Percentiles rank a stretch among this genome's conserved stretches.
Conservation (phyloP, 2,888 invertebrate genomes). For the Synergus umbraculus region DNA sequence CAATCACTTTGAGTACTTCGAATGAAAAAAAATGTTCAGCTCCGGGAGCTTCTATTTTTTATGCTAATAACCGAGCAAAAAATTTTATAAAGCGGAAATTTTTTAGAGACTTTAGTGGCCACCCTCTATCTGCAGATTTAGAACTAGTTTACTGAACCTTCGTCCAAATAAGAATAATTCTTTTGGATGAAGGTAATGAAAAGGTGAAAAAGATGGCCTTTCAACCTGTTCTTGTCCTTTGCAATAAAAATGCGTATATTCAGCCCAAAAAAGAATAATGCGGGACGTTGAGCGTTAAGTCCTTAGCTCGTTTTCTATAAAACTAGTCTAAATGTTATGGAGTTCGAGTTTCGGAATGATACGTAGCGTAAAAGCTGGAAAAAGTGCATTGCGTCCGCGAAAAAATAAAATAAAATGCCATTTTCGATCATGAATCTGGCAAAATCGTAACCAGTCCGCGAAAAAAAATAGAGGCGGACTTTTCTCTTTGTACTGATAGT, state of each 20-base stretch:
- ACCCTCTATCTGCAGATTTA: neutral
- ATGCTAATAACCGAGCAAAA: too few relatives aligned
- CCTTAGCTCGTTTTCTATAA: constrained; percentile 61
- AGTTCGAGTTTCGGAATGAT: constrained; percentile 22
- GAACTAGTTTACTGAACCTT: neutral
- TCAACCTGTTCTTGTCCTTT: neutral
- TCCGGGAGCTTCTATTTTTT: too few relatives aligned
- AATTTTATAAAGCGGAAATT: too few relatives aligned
- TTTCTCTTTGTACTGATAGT: constrained; percentile 19
- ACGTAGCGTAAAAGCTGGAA: constrained; percentile 5
- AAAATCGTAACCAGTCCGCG: neutral
- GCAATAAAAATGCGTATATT: neutral
- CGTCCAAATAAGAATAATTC: neutral
- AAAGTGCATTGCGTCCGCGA: constrained; percentile 11
- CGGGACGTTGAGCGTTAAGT: constrained; percentile 3
- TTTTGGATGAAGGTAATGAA: neutral
- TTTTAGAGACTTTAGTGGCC: too few relatives aligned
- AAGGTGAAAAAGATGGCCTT: constrained; percentile 6
- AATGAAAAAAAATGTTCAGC: too few relatives aligned
- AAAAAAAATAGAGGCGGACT: neutral
- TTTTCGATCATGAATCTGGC: neutral
- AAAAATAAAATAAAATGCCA: neutral
- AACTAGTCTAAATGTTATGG: constrained; percentile 64
- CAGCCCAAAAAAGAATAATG: neutral
- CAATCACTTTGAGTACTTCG: too few relatives aligned